phyloP scores from a whole-genome alignment of 2,113 vertebrate genomes.

The Podarcis raffonei region DNA sequence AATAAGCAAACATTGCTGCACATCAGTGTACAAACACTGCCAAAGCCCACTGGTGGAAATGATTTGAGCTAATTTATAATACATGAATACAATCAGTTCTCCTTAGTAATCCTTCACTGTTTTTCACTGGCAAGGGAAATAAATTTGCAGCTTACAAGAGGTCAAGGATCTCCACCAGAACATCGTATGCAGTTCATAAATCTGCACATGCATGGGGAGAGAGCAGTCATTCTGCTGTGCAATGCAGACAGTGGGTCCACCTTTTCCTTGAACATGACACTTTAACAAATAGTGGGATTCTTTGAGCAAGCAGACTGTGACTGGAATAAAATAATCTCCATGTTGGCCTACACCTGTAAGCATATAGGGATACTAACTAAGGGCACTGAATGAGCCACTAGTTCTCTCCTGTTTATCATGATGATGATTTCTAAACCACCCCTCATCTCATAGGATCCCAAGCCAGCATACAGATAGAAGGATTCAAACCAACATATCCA shows the following conservation, averaged over 20 bases:
- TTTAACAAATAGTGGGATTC: slow-evolving; percentile 35
- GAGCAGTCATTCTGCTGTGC: slow-evolving; percentile 11
- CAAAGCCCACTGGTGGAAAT: slow-evolving; percentile 5
- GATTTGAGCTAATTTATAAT: slow-evolving; percentile 16
- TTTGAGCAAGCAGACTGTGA: background rate
- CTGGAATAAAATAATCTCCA: background rate
- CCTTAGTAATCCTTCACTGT: slow-evolving; percentile 42
- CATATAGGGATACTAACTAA: background rate
- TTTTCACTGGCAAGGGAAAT: slow-evolving; percentile 43
- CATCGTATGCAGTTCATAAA: slow-evolving; percentile 44
- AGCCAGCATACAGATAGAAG: too few relatives aligned
- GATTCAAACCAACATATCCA: too few relatives aligned
- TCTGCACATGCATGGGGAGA: slow-evolving; percentile 16
- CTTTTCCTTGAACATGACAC: slow-evolving; percentile 42
- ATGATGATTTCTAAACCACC: background rate
- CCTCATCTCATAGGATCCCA: too few relatives aligned
- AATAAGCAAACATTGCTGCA: background rate
- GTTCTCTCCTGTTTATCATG: background rate
- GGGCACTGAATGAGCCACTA: background rate
- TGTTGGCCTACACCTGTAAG: background rate
- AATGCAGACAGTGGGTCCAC: slow-evolving; percentile 3
- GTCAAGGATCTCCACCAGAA: slow-evolving; percentile 49
- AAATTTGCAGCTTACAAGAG: slow-evolving; percentile 27
- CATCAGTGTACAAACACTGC: slow-evolving; percentile 1
- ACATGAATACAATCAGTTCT: slow-evolving; percentile 30